A percentile compares a stretch with the other conserved stretches of the same genome.
phyloP scores from a whole-genome alignment of 64 coral and sea anemone species.

The Montipora capricornis region DNA sequence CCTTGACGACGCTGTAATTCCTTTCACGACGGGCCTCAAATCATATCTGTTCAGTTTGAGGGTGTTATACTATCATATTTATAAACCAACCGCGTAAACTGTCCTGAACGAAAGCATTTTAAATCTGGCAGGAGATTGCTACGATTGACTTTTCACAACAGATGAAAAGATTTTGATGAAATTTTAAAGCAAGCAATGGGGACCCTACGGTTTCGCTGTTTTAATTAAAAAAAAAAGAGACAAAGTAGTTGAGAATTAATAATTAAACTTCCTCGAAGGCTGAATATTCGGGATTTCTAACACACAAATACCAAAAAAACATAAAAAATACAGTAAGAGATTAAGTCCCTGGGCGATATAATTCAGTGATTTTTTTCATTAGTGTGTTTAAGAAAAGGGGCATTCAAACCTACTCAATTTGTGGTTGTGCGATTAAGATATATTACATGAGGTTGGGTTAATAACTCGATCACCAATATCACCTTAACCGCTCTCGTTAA shows the following conservation, averaged over 20 bases:
- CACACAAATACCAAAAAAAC: not conserved
- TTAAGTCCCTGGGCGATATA: no score
- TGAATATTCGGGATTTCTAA: not conserved
- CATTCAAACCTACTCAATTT: slow-evolving; percentile 18
- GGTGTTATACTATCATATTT: no score
- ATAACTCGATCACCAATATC: slow-evolving; percentile 9
- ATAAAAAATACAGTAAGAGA: not conserved
- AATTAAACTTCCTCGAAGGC: not conserved
- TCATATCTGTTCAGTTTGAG: no score
- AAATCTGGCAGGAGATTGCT: not conserved
- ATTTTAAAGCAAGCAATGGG: not conserved
- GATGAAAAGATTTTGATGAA: slow-evolving; percentile 1
- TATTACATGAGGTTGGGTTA: slow-evolving; percentile 1
- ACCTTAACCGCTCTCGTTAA: not conserved
- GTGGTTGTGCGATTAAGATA: not conserved
- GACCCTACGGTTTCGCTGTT: not conserved
- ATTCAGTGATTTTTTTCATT: slow-evolving; percentile 7
- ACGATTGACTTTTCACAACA: not conserved
- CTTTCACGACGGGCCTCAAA: no score
- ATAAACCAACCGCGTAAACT: not conserved
- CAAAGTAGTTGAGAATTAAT: not conserved
- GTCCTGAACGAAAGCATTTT: not conserved
- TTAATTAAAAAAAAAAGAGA: not conserved
- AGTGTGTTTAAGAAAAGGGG: slow-evolving; percentile 42
- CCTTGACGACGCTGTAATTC: not conserved